Evolutionary conservation across 2,113 vertebrate species (phyloP), one percentile per base, ranked within the genome.

Genomic region (Seriola aureovittata): DNA sequence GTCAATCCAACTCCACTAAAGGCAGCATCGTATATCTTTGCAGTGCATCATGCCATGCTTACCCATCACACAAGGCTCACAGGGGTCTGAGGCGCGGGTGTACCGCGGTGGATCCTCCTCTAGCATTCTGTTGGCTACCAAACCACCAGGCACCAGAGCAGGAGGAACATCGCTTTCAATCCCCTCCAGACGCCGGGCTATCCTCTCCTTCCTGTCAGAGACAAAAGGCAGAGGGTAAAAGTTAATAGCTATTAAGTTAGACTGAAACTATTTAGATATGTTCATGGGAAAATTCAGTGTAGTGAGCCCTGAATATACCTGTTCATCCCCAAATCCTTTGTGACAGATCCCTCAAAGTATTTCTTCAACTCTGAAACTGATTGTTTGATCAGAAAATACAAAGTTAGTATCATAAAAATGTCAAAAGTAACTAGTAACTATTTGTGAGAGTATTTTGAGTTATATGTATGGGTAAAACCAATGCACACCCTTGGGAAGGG

Each of bases 331-430:
- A 94, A 94, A 89, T 96, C 86, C 71, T 95, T 92, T 81, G 84
- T 92, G 79, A 82, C 89, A 58, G 91, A 89, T 89, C 93, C 94
- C 92, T 99, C 97, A 94, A 99, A 99, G 85, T 96, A 93, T 93
- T 97, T 97, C 95, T 97, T 98, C 91, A 99, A 94, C 92, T 99
- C 98, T 96, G 97, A 97, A 95, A 99, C 98, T 99, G 90, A 78
- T 93, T 72, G 16, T 40, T 42, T 42, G 38, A 75, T 38, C 14
- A 82, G 21, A 71, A 54, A 62, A 71, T 6, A 9, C 4, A 65
- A 2, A 48, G 11, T 40, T 16, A 32, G n/a, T 36, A 12, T 52
- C 0, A 25, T 3, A 19, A 34, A 75, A 57, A 23, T 38, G 42
- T 55, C 0, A 69, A 57, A 29, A n/a, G 2, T 23, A n/a, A 25